phyloP scores from a whole-genome alignment of 2,113 vertebrate genomes.

The Spea multiplicata region DNA sequence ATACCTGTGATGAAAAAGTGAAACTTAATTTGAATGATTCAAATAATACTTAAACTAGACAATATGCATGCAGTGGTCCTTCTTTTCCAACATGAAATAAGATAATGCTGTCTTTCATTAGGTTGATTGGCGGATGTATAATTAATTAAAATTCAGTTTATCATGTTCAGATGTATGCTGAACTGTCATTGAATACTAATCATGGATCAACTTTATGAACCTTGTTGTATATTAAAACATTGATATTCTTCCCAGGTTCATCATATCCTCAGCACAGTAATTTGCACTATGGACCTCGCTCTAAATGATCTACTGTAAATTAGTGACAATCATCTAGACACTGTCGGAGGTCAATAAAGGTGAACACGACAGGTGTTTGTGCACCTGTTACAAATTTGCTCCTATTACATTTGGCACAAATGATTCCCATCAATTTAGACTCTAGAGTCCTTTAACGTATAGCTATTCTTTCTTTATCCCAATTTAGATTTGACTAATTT shows the following conservation, averaged over 20 bases:
- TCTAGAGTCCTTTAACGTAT: not conserved
- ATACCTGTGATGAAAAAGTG: not conserved
- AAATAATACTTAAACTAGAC: not conserved
- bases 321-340: not conserved
- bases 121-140: not conserved
- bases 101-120: not conserved
- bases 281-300: not conserved
- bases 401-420: conserved; percentile 6
- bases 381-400: not conserved
- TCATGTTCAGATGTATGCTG: not conserved
- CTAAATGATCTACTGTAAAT: not conserved
- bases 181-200: not conserved
- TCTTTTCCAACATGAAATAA: not conserved
- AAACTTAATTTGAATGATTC: not conserved
- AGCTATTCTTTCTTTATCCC: not conserved
- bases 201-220: not conserved
- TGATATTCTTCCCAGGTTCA: not conserved
- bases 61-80: not conserved
- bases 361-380: conserved; percentile 5
- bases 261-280: not conserved
- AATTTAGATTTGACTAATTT: too few species aligned
- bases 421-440: not conserved
- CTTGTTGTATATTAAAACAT: not conserved
- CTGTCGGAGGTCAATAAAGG: not conserved
- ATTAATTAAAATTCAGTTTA: not conserved